Conservation (phyloP, 2,113 vertebrate species). For the Petroica traversi region DNA sequence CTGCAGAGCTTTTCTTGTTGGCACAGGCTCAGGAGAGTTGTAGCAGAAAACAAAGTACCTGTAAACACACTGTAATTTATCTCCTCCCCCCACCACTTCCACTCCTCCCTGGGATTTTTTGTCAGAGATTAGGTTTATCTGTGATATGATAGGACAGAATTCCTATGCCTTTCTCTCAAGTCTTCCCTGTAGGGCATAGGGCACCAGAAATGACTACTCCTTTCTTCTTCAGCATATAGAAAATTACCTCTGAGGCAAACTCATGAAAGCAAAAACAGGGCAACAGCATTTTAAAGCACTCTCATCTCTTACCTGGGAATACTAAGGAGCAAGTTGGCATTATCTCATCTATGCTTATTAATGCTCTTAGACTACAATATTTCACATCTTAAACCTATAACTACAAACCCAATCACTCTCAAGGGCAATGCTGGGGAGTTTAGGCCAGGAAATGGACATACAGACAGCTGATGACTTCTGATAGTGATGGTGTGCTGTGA, state of each 20-base stretch:
- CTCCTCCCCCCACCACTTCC: accelerated
- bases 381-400: not conserved
- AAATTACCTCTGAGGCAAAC: not conserved
- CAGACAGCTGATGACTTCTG: not conserved
- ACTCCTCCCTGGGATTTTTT: not conserved
- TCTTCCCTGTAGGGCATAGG: not conserved
- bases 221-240: not conserved
- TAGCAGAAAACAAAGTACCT: not conserved
- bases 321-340: not conserved
- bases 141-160: not conserved
- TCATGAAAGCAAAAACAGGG: not conserved
- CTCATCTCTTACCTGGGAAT: not conserved
- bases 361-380: accelerated
- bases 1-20: not conserved
- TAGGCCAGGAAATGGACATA: not conserved
- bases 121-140: not conserved
- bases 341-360: not conserved
- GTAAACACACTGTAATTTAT: not conserved
- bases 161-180: not conserved
- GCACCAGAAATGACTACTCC: not conserved
- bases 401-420: not conserved
- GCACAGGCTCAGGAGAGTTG: not conserved
- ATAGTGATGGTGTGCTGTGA: not conserved
- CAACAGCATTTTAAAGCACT: not conserved
- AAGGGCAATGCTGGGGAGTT: not conserved